These are phyloP conservation scores for Sander vitreus DNA, from an alignment of 2,113 vertebrate species.

Conservation along the genomic window DNA sequence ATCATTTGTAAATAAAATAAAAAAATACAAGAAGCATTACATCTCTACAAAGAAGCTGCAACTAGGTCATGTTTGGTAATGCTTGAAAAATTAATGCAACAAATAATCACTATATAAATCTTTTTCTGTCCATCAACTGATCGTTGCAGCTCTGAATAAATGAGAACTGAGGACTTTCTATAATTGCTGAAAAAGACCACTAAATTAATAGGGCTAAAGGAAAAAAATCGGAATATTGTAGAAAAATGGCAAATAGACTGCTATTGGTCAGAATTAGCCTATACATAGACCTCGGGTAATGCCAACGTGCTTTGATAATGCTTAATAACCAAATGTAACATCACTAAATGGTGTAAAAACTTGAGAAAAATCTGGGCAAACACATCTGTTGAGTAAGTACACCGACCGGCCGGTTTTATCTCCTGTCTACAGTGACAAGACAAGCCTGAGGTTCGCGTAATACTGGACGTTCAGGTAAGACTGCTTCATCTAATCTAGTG, in stretches of 20 bases:
- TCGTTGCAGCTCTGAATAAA: too few relatives aligned
- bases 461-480: slow-evolving; percentile 70
- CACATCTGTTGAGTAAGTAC: slow-evolving; percentile 21
- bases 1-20: neutral
- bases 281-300: neutral
- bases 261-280: neutral
- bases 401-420: neutral
- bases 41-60: neutral
- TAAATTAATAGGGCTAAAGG: neutral
- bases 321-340: neutral
- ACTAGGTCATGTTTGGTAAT: neutral
- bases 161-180: neutral
- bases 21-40: neutral
- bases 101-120: neutral
- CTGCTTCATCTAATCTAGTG: slow-evolving; percentile 19
- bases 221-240: too few relatives aligned
- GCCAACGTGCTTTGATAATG: neutral
- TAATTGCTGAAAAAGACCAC: neutral
- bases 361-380: neutral
- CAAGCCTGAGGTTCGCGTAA: slow-evolving; percentile 12
- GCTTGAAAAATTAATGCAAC: neutral
- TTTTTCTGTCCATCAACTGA: neutral
- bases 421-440: neutral
- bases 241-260: neutral
- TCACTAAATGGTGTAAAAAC: neutral